phyloP scores from a whole-genome alignment of 2,113 vertebrate genomes.

The Hyaena hyaena region DNA sequence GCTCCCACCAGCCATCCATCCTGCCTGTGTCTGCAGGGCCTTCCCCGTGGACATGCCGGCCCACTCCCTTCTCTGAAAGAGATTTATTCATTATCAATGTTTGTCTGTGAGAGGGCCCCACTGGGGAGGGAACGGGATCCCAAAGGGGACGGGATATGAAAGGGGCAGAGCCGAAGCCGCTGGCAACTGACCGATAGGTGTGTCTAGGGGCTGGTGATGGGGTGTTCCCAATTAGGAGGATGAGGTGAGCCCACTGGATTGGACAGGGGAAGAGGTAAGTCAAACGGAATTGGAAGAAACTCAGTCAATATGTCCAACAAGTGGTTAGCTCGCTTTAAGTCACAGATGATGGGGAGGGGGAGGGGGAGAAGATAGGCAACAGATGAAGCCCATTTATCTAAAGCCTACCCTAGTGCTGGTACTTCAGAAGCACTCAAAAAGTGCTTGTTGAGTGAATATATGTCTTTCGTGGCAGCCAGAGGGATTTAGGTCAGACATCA shows the following conservation, averaged over 20 bases:
- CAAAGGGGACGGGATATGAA: background rate
- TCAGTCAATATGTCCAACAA: background rate
- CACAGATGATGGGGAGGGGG: background rate
- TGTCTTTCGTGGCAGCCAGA: background rate
- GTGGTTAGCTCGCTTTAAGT: background rate
- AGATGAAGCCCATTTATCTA: background rate
- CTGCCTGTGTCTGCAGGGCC: conserved; percentile 46
- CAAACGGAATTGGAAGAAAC: conserved; percentile 1
- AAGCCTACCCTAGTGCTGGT: background rate
- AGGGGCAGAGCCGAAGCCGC: background rate
- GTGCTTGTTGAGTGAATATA: background rate
- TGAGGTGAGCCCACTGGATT: background rate
- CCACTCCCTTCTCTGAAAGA: conserved; percentile 75
- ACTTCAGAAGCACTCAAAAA: background rate
- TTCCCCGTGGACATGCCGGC: conserved; percentile 54
- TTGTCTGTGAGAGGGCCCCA: background rate
- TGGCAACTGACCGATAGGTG: background rate
- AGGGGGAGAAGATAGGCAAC: background rate
- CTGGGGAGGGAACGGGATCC: background rate
- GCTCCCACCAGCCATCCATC: conserved; percentile 66
- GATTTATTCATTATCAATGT: conserved; percentile 76
- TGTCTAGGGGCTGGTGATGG: background rate
- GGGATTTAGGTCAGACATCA: background rate
- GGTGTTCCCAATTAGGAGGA: background rate
- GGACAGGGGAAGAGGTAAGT: background rate